A percentile compares a stretch with the other conserved stretches of the same genome.
Conservation (phyloP, 1,140 invertebrate species). For the Ctenoplectra terminalis region DNA sequence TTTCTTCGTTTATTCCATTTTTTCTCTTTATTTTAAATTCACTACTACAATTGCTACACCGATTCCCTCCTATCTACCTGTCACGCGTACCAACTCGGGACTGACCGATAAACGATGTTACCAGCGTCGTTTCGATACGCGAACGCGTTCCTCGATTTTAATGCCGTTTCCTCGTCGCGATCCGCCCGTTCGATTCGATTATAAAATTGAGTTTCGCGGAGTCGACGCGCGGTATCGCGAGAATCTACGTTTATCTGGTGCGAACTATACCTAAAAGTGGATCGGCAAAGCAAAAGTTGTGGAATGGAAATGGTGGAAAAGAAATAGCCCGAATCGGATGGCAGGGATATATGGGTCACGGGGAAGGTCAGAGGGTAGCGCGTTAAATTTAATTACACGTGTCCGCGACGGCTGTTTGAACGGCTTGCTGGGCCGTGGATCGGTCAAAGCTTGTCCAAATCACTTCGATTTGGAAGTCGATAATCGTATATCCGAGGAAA, state of each 20-base stretch:
- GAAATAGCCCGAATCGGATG: not conserved
- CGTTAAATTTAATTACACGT: constrained; percentile 80
- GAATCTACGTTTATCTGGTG: not conserved
- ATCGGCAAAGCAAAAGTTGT: not conserved
- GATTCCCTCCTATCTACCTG: not conserved
- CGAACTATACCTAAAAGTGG: not conserved
- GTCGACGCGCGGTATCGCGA: not conserved
- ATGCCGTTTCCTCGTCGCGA: not conserved
- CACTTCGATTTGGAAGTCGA: constrained; percentile 74
- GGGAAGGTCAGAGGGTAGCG: constrained; percentile 48
- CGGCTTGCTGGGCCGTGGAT: constrained; percentile 9
- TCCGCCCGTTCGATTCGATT: constrained; percentile 1
- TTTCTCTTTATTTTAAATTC: not conserved
- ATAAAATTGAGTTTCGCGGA: constrained; percentile 16
- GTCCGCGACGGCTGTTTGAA: constrained; percentile 79
- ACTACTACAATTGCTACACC: not conserved
- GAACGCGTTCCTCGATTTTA: constrained; percentile 17
- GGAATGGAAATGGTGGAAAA: constrained; percentile 17
- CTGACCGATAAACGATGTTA: constrained; percentile 27
- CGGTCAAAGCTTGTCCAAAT: constrained; percentile 38
- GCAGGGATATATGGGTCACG: constrained; percentile 22
- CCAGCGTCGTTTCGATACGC: constrained; percentile 1
- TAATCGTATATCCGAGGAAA: constrained; percentile 64
- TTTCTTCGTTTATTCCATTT: not conserved
- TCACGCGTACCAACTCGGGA: constrained; percentile 19